A percentile compares a stretch with the other conserved stretches of the same genome.
These are phyloP conservation scores for Stigmatopora nigra DNA, from an alignment of 2,113 vertebrate genomes.

Conservation along the genomic window DNA sequence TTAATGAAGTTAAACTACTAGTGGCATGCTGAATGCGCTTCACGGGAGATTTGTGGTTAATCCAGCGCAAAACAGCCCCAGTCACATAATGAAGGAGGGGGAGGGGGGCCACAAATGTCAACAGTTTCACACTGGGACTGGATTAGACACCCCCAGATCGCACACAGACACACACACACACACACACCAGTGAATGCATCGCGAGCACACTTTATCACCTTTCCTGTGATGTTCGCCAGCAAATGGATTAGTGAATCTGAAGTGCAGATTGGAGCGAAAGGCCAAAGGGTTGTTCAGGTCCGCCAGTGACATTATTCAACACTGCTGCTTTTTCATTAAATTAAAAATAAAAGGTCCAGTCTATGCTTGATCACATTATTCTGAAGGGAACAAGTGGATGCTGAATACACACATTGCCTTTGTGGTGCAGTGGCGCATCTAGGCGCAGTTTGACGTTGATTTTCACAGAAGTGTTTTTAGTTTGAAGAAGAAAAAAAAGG, in stretches of 20 bases:
- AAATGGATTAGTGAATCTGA: conserved; percentile 81
- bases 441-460: neutral
- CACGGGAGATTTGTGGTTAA: conserved; percentile 99
- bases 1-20: conserved; percentile 99
- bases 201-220: conserved; percentile 19
- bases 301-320: conserved; percentile 21
- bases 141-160: conserved; percentile 84
- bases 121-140: conserved; percentile 99
- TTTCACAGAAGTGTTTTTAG: neutral
- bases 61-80: conserved; percentile 99
- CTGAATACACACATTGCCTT: conserved; percentile 13
- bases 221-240: conserved; percentile 66
- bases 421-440: neutral
- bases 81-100: conserved; percentile 98
- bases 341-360: conserved; percentile 17
- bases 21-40: conserved; percentile 99
- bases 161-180: conserved; percentile 41
- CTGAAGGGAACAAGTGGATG: conserved; percentile 8
- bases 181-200: conserved; percentile 13
- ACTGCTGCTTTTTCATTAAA: conserved; percentile 7
- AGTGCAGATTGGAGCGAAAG: conserved; percentile 69
- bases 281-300: conserved; percentile 69
- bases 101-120: conserved; percentile 99
- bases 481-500: neutral
- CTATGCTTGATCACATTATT: conserved; percentile 10